Base-by-base conservation (phyloP, 1,140 invertebrate species). In the Tribolium madens region DNA sequence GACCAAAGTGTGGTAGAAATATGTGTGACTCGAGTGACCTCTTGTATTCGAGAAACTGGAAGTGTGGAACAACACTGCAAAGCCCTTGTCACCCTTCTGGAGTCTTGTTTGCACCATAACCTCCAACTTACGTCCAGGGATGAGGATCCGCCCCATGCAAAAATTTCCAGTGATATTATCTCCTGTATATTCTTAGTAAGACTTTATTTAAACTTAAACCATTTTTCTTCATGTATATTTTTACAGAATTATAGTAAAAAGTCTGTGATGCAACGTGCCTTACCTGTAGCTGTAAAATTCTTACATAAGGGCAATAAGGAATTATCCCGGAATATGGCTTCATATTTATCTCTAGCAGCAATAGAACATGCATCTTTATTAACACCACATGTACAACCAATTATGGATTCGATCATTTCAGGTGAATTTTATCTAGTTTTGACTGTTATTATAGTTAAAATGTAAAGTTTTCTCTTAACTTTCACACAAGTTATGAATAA, bases 1-100 rank as follows among this genome's bases (percentile, higher is more conserved):
- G 94, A 97, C 86, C 96, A 97, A 87, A 96, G 94, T 83, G 94
- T 97, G 60, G 95, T 97, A 75, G 96, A 97, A 87, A 97, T 97
- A 81, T 96, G 95, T 87, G 92, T 97, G 26, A 96, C 95, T 0
- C 87, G 95, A 73, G 92, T 96, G 5, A 96, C 94, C 17, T 94
- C 94, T 76, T 95, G 95, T 80, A 93, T 97, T 53, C 95, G 96
- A 79, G 96, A 97, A 87, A 96, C 95, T 1, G 91, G 92, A 0
- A 95, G 93, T 36, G 93, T 97, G 17, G 94, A 97, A 85, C 92
- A 93, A 73, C 94, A 97, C 87, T 93, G 93, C 60, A 89, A 91
- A 17, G 92, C 94, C 1, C 86, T 98, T 73, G 95, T 98, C 5
- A 89, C 91, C 42, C 87, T 98, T 33, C 86, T 98, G 15, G 94